A percentile compares a stretch with the other conserved stretches of the same genome.
Evolutionary conservation across 2,797 vertebrate genomes (phyloP).

Genomic region (Oreortyx pictus): DNA sequence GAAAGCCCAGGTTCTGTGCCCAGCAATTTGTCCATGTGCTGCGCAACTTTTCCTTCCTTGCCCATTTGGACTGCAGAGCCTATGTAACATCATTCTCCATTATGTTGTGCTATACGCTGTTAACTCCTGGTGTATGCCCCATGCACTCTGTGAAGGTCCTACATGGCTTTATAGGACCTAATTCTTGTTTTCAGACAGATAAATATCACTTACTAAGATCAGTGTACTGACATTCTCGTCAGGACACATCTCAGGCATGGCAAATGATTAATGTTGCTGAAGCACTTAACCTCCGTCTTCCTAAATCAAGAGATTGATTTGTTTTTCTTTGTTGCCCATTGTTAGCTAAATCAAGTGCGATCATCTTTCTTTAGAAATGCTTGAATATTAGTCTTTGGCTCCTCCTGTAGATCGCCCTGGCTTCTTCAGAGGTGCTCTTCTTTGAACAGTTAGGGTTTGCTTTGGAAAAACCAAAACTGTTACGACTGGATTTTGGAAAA

Average conservation of each 20-base stretch:
- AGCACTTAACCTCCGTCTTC: background rate
- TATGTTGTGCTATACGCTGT: background rate
- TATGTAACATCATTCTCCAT: background rate
- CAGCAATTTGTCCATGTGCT: background rate
- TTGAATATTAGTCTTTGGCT: background rate
- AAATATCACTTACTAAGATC: constrained; percentile 25
- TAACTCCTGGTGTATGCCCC: background rate
- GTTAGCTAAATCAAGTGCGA: background rate
- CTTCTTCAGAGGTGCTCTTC: background rate
- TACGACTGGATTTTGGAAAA: background rate
- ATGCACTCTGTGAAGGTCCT: background rate
- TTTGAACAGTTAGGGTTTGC: background rate
- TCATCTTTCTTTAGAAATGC: background rate
- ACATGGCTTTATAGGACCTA: background rate
- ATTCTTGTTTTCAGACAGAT: background rate
- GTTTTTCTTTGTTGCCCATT: background rate
- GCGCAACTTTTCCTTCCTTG: background rate
- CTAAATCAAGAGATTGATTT: constrained; percentile 8
- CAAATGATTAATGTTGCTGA: background rate
- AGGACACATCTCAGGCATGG: constrained; percentile 3
- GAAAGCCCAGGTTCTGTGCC: background rate
- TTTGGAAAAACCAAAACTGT: background rate
- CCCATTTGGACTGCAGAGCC: background rate
- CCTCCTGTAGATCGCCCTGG: background rate
- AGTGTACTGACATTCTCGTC: background rate